These are phyloP conservation scores for Larimichthys crocea DNA, from an alignment of 2,113 vertebrate species.

Conservation along the genomic window DNA sequence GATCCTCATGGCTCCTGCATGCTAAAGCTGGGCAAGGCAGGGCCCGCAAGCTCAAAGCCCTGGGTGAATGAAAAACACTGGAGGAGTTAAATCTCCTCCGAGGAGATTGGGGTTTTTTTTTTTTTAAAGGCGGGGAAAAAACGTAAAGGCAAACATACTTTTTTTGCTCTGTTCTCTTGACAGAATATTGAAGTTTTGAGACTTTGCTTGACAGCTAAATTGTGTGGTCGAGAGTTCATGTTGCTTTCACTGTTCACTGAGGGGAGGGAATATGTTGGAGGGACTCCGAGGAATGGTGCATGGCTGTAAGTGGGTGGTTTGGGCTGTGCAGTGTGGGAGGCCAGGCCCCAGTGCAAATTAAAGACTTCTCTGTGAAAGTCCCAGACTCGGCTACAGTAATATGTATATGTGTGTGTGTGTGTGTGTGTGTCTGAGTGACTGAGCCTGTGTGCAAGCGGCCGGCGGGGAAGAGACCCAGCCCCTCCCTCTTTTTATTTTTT, in stretches of 20 bases:
- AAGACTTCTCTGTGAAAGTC: slow-evolving; percentile 83
- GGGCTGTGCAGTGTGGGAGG: slow-evolving; percentile 81
- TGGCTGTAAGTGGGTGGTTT: slow-evolving; percentile 80
- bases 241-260: slow-evolving; percentile 57
- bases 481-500: slow-evolving; percentile 53
- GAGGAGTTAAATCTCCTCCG: slow-evolving; percentile 39
- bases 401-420: slow-evolving; percentile 45
- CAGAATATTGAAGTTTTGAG: slow-evolving; percentile 38
- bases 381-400: slow-evolving; percentile 74
- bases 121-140: slow-evolving; percentile 1
- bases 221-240: slow-evolving; percentile 53
- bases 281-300: slow-evolving; percentile 59
- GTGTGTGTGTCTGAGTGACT: slow-evolving; percentile 31
- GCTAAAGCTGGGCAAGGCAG: slow-evolving; percentile 70
- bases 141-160: slow-evolving; percentile 12
- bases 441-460: slow-evolving; percentile 60
- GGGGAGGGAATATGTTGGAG: slow-evolving; percentile 45
- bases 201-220: slow-evolving; percentile 54
- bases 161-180: slow-evolving; percentile 28
- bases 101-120: background rate
- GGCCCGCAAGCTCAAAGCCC: slow-evolving; percentile 65
- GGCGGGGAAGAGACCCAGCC: slow-evolving; percentile 59
- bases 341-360: slow-evolving; percentile 80
- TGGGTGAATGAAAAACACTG: slow-evolving; percentile 57
- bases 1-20: slow-evolving; percentile 77